Evolutionary conservation across 2,888 invertebrate species (phyloP).

Genomic region (Oscheius onirici): DNA sequence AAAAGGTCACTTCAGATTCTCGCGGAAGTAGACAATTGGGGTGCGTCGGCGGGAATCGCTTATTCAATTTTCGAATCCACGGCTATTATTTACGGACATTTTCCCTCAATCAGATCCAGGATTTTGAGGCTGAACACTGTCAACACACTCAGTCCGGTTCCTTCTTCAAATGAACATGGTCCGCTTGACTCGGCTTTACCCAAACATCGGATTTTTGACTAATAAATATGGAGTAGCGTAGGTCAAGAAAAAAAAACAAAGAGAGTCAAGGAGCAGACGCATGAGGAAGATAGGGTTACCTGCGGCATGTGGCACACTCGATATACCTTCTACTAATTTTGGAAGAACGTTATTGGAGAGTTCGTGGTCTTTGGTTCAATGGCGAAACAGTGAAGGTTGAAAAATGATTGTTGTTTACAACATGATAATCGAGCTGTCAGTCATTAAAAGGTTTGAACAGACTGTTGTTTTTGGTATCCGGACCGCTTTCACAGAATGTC

Average conservation of each 20-base stretch:
- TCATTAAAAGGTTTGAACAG: not conserved
- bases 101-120: too few relatives aligned
- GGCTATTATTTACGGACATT: too few relatives aligned
- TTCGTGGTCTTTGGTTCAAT: not conserved
- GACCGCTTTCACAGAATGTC: not conserved
- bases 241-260: not conserved
- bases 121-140: not conserved
- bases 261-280: not conserved
- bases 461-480: not conserved
- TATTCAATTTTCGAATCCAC: too few relatives aligned
- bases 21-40: too few relatives aligned
- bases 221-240: not conserved
- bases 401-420: not conserved
- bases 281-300: slow-evolving; percentile 1
- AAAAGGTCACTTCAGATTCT: too few relatives aligned
- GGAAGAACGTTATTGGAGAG: too few relatives aligned
- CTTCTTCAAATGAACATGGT: too few relatives aligned
- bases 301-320: not conserved
- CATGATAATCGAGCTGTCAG: not conserved
- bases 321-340: not conserved
- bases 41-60: too few relatives aligned
- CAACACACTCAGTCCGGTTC: not conserved
- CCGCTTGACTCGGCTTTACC: too few relatives aligned
- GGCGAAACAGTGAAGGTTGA: not conserved
- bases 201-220: too few relatives aligned